Evolutionary conservation across 2,888 invertebrate species (phyloP).

Genomic region (Orthosia gothica): DNA sequence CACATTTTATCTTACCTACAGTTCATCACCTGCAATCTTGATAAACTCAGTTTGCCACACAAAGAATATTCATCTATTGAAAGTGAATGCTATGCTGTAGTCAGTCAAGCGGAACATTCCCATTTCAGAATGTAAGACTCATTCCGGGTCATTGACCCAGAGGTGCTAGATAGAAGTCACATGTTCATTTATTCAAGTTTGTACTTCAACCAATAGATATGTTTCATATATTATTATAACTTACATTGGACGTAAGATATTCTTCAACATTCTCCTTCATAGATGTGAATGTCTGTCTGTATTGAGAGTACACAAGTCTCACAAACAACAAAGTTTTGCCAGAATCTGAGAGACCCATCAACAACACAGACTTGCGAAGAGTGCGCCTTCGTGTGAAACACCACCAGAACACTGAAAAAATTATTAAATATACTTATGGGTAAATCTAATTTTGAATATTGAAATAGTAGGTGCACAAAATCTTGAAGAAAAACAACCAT

Average conservation of each 20-base stretch:
- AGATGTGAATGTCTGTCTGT: slow-evolving; percentile 96
- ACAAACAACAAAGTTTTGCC: slow-evolving; percentile 98
- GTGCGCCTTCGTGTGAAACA: slow-evolving; percentile 92
- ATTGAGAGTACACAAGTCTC: slow-evolving; percentile 94
- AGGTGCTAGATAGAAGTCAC: not conserved
- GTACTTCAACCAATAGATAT: not conserved
- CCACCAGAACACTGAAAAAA: slow-evolving; percentile 92
- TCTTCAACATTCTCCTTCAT: slow-evolving; percentile 96
- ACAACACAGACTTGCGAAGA: slow-evolving; percentile 93
- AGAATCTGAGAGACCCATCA: slow-evolving; percentile 97
- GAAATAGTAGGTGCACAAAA: not conserved
- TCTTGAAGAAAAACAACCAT: not conserved
- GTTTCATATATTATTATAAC: slow-evolving; percentile 59
- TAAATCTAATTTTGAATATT: not conserved
- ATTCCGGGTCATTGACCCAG: slow-evolving; percentile 22
- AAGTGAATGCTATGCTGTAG: slow-evolving; percentile 23
- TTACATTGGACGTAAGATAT: slow-evolving; percentile 93
- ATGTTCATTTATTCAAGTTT: not conserved
- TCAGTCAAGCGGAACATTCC: slow-evolving; percentile 34
- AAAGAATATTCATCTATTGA: slow-evolving; percentile 16
- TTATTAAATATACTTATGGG: not conserved
- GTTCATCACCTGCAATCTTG: not conserved
- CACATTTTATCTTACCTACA: not conserved
- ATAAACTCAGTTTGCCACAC: not conserved
- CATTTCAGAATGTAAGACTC: slow-evolving; percentile 10